Percentiles rank a stretch among this genome's conserved stretches.
Conservation (phyloP, 2,888 invertebrate species). For the Perizoma flavofasciatum region DNA sequence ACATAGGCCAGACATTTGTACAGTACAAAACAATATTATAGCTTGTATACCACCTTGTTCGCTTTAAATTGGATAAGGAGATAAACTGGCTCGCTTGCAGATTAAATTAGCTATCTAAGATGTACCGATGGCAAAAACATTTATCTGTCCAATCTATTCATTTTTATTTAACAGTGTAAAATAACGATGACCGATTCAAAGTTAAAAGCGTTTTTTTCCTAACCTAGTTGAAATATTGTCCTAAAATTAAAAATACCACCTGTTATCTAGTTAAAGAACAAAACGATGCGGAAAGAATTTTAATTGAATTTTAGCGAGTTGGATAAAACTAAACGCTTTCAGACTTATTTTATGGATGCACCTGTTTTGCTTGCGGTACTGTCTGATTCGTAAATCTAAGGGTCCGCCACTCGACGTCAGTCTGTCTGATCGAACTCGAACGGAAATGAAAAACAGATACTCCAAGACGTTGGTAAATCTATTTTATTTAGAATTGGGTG, state of each 20-base stretch:
- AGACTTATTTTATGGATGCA: background rate
- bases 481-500: slow-evolving; percentile 9
- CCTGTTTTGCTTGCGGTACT: slow-evolving; percentile 47
- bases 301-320: too few relatives aligned
- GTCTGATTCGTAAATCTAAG: slow-evolving; percentile 58
- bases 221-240: too few relatives aligned
- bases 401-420: slow-evolving; percentile 50
- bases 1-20: too few relatives aligned
- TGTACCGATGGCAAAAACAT: slow-evolving; percentile 49
- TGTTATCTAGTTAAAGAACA: too few relatives aligned
- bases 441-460: slow-evolving; percentile 61
- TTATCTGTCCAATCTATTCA: slow-evolving; percentile 25
- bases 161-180: too few relatives aligned
- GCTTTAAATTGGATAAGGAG: slow-evolving; percentile 47
- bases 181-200: too few relatives aligned
- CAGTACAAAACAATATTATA: too few relatives aligned
- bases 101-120: slow-evolving; percentile 65
- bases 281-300: too few relatives aligned
- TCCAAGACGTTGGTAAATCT: slow-evolving; percentile 4
- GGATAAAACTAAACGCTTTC: too few relatives aligned
- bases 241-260: too few relatives aligned
- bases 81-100: slow-evolving; percentile 60
- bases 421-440: slow-evolving; percentile 54
- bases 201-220: too few relatives aligned
- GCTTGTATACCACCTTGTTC: too few relatives aligned